phyloP scores from a whole-genome alignment of 1,140 invertebrate genomes.

The Laodelphax striatellus region DNA sequence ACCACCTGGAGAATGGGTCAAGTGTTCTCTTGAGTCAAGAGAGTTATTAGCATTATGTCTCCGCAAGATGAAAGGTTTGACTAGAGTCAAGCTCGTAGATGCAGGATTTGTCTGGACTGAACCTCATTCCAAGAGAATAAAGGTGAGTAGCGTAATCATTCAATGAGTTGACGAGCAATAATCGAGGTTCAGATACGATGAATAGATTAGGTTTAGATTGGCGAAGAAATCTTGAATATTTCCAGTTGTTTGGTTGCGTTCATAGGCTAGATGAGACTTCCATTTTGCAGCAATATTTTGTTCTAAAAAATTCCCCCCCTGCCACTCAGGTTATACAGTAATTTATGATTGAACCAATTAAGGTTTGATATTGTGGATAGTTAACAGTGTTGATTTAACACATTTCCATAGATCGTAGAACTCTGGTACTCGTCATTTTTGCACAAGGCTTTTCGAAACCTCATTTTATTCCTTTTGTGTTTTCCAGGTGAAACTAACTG shows the following conservation, averaged over 20 bases:
- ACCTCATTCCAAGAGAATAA: constrained; percentile 94
- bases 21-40: constrained; percentile 79
- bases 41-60: constrained; percentile 88
- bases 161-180: not conserved
- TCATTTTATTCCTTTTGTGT: too few species aligned
- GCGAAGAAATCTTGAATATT: too few species aligned
- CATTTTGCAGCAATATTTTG: too few species aligned
- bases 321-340: too few species aligned
- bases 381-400: too few species aligned
- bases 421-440: not conserved
- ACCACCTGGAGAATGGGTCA: constrained; percentile 85
- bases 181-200: not conserved
- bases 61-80: constrained; percentile 87
- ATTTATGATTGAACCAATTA: too few species aligned
- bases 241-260: too few species aligned
- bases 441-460: not conserved
- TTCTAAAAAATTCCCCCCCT: too few species aligned
- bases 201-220: too few species aligned
- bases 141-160: constrained; percentile 45
- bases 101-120: constrained; percentile 98
- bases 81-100: constrained; percentile 82
- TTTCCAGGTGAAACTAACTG: constrained; percentile 76
- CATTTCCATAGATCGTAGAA: too few species aligned
- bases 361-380: not conserved
- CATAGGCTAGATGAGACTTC: too few species aligned